phyloP scores from a whole-genome alignment of 1,140 invertebrate species.

The Venturia canescens region DNA sequence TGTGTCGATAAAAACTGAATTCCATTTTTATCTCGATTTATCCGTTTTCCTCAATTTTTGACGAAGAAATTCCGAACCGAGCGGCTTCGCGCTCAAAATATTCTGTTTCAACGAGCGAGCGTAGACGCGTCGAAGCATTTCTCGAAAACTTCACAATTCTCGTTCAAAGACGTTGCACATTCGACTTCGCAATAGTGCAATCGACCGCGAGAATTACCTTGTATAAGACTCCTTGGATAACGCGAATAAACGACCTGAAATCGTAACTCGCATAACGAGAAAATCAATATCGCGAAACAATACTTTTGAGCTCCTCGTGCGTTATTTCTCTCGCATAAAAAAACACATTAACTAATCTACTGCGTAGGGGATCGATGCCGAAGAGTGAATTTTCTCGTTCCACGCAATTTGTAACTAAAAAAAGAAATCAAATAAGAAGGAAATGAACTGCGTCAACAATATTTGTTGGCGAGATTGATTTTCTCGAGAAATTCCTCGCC shows the following conservation, averaged over 20 bases:
- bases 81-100: neutral
- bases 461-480: too few species aligned
- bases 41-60: too few species aligned
- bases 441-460: too few species aligned
- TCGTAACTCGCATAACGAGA: slow-evolving; percentile 47
- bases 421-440: too few species aligned
- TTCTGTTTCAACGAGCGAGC: neutral
- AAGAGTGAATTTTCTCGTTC: neutral
- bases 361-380: neutral
- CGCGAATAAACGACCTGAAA: slow-evolving; percentile 35
- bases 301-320: neutral
- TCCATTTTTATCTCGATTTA: too few species aligned
- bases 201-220: slow-evolving; percentile 33
- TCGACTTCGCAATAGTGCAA: slow-evolving; percentile 24
- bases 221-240: neutral
- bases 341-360: neutral
- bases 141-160: neutral
- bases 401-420: too few species aligned
- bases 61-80: too few species aligned
- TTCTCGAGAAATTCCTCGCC: too few species aligned
- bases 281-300: slow-evolving; percentile 49
- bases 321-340: neutral
- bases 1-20: too few species aligned
- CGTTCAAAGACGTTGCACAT: neutral
- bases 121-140: neutral